Evolutionary conservation across 2,113 vertebrate genomes (phyloP).

Genomic region (Macroglossus sobrinus): DNA sequence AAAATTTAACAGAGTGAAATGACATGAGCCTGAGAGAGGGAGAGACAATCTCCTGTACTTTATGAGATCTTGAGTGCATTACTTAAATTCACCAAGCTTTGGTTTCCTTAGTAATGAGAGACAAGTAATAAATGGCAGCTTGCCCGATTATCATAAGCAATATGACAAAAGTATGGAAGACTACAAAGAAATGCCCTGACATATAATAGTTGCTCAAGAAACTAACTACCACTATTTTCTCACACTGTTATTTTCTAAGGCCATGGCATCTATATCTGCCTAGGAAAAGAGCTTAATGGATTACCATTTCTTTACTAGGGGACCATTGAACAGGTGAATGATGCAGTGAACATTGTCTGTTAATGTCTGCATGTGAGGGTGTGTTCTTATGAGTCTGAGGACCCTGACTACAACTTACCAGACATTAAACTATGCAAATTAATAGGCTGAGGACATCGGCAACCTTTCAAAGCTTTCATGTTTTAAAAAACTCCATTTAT

Average conservation of each 20-base stretch:
- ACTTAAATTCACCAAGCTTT: background rate
- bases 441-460: background rate
- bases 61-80: background rate
- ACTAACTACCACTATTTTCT: background rate
- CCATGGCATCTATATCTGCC: background rate
- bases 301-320: background rate
- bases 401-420: background rate
- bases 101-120: background rate
- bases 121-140: background rate
- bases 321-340: background rate
- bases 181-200: background rate
- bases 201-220: background rate
- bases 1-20: slow-evolving; percentile 2
- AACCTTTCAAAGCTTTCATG: background rate
- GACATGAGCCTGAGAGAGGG: background rate
- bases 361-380: background rate
- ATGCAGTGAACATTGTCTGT: background rate
- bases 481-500: slow-evolving; percentile 54
- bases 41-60: background rate
- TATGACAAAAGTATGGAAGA: background rate
- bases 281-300: background rate
- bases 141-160: background rate
- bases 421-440: slow-evolving; percentile 24
- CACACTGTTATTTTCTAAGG: background rate
- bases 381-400: background rate